These are phyloP conservation scores for Keiferia lycopersicella DNA, from an alignment of 2,888 invertebrate species.

Conservation along the genomic window DNA sequence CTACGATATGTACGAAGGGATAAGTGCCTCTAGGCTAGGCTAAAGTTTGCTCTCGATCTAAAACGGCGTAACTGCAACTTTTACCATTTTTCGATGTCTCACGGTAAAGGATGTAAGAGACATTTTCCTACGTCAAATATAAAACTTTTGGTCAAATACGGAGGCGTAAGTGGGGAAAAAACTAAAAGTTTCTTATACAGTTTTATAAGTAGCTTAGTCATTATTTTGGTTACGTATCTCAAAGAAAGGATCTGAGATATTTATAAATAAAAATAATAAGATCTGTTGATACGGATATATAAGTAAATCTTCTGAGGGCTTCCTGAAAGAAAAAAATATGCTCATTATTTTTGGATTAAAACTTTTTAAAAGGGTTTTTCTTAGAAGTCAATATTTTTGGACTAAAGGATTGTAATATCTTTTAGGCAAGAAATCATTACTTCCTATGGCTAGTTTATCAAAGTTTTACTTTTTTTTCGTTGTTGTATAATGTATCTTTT, in stretches of 20 bases:
- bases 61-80: slow-evolving; percentile 3
- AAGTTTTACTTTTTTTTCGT: not conserved
- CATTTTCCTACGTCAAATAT: not conserved
- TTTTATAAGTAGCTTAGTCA: slow-evolving; percentile 7
- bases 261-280: too few species aligned
- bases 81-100: not conserved
- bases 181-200: slow-evolving; percentile 1
- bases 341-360: not conserved
- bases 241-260: too few species aligned
- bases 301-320: not conserved
- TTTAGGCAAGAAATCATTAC: too few species aligned
- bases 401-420: not conserved
- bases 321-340: not conserved
- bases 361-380: not conserved
- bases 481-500: slow-evolving; percentile 52
- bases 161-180: slow-evolving; percentile 9
- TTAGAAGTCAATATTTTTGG: not conserved
- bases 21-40: not conserved
- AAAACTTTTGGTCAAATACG: not conserved
- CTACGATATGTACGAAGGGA: not conserved
- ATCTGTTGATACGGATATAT: not conserved
- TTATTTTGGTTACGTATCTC: not conserved
- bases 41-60: not conserved
- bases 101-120: not conserved
- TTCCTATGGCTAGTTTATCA: too few species aligned